A percentile compares a stretch with the other conserved stretches of the same genome.
Conservation (phyloP, 2,113 vertebrate genomes). For the Ailuropoda melanoleuca region DNA sequence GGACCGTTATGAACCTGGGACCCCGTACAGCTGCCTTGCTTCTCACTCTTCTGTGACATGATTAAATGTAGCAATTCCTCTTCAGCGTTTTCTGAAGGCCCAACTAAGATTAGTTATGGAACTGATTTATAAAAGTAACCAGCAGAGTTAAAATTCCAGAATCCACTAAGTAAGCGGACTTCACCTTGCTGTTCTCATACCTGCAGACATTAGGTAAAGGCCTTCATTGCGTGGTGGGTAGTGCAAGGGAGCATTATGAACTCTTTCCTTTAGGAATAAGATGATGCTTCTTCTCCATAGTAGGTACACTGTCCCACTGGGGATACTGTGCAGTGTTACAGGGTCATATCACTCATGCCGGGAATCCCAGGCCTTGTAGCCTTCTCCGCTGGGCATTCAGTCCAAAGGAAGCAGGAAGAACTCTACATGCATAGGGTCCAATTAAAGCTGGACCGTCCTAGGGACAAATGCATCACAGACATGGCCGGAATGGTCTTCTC, state of each 20-base stretch:
- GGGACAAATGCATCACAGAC: background rate
- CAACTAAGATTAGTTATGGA: background rate
- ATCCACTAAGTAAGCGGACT: background rate
- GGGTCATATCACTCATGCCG: background rate
- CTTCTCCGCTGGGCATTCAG: background rate
- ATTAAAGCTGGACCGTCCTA: background rate
- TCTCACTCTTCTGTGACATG: background rate
- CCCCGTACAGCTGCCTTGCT: background rate
- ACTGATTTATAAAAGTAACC: background rate
- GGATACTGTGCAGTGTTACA: background rate
- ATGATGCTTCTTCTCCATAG: background rate
- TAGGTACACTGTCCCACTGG: accelerated
- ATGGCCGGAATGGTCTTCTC: background rate
- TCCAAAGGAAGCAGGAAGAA: background rate
- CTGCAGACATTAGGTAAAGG: background rate
- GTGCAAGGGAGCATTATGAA: background rate
- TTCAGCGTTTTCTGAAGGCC: background rate
- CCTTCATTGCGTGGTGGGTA: accelerated
- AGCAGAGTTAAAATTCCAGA: background rate
- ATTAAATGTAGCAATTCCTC: background rate
- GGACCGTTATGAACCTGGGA: no score
- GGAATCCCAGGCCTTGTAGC: background rate
- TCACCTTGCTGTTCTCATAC: background rate
- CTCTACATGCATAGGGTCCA: background rate
- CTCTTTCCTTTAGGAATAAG: background rate